Evolutionary conservation across 2,113 vertebrate species (phyloP).

Genomic region (Azemiops feae): DNA sequence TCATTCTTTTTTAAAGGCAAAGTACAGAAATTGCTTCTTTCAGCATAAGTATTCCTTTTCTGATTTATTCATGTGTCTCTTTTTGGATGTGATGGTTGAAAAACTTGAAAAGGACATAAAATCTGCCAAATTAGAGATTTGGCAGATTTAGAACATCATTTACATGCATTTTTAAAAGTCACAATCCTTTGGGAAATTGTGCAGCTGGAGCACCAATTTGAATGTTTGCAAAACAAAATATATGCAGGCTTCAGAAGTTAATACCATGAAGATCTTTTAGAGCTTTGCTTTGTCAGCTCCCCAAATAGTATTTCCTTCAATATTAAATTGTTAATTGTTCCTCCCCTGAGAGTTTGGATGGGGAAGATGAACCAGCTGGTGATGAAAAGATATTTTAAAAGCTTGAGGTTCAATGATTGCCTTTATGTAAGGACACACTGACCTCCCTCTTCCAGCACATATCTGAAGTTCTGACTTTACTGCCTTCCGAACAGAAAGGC

Average conservation of each 20-base stretch:
- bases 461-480: neutral
- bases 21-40: constrained; percentile 11
- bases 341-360: neutral
- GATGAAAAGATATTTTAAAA: neutral
- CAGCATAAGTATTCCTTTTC: neutral
- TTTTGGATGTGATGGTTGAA: neutral
- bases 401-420: neutral
- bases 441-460: neutral
- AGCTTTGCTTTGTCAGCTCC: neutral
- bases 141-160: neutral
- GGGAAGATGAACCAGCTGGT: neutral
- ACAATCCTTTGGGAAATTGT: constrained; percentile 15
- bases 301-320: neutral
- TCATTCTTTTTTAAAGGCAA: constrained; percentile 11
- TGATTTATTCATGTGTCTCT: constrained; percentile 16
- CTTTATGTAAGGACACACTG: neutral
- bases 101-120: constrained; percentile 2
- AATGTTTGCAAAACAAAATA: neutral
- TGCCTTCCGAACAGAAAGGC: neutral
- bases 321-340: neutral
- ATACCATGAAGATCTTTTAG: neutral
- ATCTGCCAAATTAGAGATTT: neutral
- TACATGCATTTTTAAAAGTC: neutral
- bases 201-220: neutral
- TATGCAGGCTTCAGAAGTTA: neutral